Conservation (phyloP, 2,113 vertebrate species). For the Gobiocypris rarus region DNA sequence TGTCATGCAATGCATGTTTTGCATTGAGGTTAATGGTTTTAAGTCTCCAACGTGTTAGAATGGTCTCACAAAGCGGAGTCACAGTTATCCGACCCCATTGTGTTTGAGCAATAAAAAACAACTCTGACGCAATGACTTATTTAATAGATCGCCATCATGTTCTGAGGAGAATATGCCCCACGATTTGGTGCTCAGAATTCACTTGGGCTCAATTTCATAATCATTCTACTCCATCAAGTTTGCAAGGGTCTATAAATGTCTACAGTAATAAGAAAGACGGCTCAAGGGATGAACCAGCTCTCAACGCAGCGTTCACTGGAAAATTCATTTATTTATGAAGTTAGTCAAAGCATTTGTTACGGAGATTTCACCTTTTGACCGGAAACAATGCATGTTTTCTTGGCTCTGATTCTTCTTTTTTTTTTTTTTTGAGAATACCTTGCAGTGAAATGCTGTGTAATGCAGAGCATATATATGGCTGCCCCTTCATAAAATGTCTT, state of each 20-base stretch:
- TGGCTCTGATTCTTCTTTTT: slow-evolving; percentile 22
- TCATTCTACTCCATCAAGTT: slow-evolving; percentile 49
- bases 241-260: slow-evolving; percentile 56
- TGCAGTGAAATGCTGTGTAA: slow-evolving; percentile 21
- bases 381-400: slow-evolving; percentile 50
- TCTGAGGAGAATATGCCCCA: slow-evolving; percentile 37
- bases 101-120: slow-evolving; percentile 63
- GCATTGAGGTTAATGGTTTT: slow-evolving; percentile 63
- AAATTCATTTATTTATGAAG: slow-evolving; percentile 59
- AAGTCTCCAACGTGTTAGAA: slow-evolving; percentile 60
- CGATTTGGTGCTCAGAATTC: slow-evolving; percentile 49
- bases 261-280: slow-evolving; percentile 54
- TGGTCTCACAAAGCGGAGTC: slow-evolving; percentile 59
- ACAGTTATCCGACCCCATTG: slow-evolving; percentile 66
- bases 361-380: slow-evolving; percentile 42
- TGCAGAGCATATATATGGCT: slow-evolving; percentile 12
- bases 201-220: slow-evolving; percentile 45
- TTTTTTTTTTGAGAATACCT: slow-evolving; percentile 10
- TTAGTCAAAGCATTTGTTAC: slow-evolving; percentile 49
- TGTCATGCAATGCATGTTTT: slow-evolving; percentile 53
- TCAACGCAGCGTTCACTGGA: slow-evolving; percentile 54
- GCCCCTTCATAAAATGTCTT: slow-evolving; percentile 42
- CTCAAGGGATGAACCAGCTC: slow-evolving; percentile 53
- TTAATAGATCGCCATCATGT: slow-evolving; percentile 58
- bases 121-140: slow-evolving; percentile 62